Percentiles rank a stretch among this genome's conserved stretches.
phyloP scores from a whole-genome alignment of 2,113 vertebrate genomes.

The Tauraco erythrolophus region DNA sequence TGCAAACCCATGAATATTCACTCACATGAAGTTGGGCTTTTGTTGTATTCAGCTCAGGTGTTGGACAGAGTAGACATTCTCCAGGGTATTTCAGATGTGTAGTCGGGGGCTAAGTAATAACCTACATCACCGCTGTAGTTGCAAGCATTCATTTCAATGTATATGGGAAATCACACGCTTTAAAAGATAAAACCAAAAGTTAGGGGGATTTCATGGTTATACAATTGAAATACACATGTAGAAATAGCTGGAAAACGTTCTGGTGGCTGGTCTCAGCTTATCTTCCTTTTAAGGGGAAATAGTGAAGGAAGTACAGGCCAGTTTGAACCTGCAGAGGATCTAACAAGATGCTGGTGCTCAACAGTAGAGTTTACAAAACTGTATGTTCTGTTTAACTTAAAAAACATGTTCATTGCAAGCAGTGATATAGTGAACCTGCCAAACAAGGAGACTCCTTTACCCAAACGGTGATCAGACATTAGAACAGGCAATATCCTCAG shows the following conservation, averaged over 20 bases:
- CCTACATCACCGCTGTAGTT: not conserved
- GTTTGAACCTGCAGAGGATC: not conserved
- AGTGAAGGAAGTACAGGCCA: not conserved
- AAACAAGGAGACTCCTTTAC: not conserved
- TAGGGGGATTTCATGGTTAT: not conserved
- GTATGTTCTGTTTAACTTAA: not conserved
- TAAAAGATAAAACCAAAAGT: not conserved
- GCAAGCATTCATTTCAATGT: not conserved
- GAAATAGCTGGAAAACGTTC: not conserved
- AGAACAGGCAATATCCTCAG: accelerated
- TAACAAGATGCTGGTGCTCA: not conserved
- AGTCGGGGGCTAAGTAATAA: not conserved
- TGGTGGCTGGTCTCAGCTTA: not conserved
- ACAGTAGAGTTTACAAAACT: not conserved
- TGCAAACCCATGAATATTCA: not conserved
- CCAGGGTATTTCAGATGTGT: not conserved
- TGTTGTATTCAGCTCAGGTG: not conserved
- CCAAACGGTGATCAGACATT: not conserved
- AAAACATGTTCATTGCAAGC: not conserved
- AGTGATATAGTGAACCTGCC: not conserved
- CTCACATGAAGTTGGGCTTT: not conserved
- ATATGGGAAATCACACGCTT: not conserved
- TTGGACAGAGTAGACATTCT: not conserved
- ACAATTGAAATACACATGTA: not conserved
- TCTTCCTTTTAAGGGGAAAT: not conserved